phyloP scores from a whole-genome alignment of 2,888 invertebrate genomes.

The Zootermopsis nevadensis region DNA sequence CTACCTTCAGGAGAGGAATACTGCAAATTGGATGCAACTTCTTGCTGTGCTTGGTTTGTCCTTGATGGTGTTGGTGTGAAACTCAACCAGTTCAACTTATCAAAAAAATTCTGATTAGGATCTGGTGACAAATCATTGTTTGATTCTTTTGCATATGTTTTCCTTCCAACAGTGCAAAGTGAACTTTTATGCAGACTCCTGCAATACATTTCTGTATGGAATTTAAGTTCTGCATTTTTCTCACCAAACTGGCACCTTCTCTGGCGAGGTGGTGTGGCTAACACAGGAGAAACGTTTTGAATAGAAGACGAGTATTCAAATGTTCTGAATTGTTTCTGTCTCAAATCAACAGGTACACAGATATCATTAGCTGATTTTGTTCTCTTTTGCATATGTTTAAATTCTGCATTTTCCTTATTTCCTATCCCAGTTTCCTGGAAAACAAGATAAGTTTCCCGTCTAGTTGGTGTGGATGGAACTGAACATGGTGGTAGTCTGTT shows the following conservation, averaged over 20 bases:
- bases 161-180: neutral
- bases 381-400: neutral
- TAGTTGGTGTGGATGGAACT: constrained; percentile 26
- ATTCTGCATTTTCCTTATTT: constrained; percentile 21
- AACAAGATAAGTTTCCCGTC: constrained; percentile 41
- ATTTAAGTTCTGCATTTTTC: neutral
- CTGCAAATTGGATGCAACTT: neutral
- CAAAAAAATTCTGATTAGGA: neutral
- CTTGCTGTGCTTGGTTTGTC: neutral
- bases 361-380: neutral
- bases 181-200: neutral
- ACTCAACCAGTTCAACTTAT: neutral
- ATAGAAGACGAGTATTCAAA: too few species aligned
- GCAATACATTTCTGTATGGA: neutral
- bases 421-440: neutral
- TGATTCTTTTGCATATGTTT: neutral
- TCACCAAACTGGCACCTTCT: neutral
- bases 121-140: neutral
- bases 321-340: too few species aligned
- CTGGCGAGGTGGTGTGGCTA: neutral
- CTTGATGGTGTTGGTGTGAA: neutral
- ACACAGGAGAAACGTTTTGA: neutral
- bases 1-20: neutral
- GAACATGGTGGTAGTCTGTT: constrained; percentile 29
- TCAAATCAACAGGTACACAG: too few species aligned